These are phyloP conservation scores for Pomacea maculata DNA, from an alignment of 1,140 invertebrate species.

Conservation along the genomic window DNA sequence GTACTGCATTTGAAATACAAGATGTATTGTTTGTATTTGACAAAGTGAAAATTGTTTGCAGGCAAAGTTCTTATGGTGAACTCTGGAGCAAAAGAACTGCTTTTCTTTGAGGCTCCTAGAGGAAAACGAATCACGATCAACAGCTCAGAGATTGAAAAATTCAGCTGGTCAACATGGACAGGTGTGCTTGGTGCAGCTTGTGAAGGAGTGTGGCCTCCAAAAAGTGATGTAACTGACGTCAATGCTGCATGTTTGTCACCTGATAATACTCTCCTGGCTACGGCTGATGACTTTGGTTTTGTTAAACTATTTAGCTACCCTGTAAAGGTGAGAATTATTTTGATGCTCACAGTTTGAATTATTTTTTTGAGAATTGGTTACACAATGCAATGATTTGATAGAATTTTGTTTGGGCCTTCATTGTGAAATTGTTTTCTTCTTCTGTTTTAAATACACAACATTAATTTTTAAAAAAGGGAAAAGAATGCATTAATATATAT, in stretches of 20 bases:
- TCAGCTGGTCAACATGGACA: conserved; percentile 63
- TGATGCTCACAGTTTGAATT: too few species aligned
- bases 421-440: too few species aligned
- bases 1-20: too few species aligned
- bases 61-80: conserved; percentile 66
- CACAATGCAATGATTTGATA: background rate
- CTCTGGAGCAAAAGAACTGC: conserved; percentile 64
- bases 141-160: conserved; percentile 61
- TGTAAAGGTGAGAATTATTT: conserved; percentile 47
- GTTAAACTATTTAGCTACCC: conserved; percentile 66
- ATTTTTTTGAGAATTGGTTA: background rate
- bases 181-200: conserved; percentile 61
- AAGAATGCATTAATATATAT: too few species aligned
- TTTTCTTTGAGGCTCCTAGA: conserved; percentile 66
- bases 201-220: conserved; percentile 66
- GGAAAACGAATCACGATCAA: conserved; percentile 59
- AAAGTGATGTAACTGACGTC: conserved; percentile 65
- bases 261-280: conserved; percentile 58
- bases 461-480: too few species aligned
- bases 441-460: too few species aligned
- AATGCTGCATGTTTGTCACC: conserved; percentile 59
- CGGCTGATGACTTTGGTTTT: conserved; percentile 66
- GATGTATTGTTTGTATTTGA: too few species aligned
- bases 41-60: conserved; percentile 20
- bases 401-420: background rate